Base-by-base conservation (phyloP, 2,888 invertebrate species). In the Gisinianus flammeolus region DNA sequence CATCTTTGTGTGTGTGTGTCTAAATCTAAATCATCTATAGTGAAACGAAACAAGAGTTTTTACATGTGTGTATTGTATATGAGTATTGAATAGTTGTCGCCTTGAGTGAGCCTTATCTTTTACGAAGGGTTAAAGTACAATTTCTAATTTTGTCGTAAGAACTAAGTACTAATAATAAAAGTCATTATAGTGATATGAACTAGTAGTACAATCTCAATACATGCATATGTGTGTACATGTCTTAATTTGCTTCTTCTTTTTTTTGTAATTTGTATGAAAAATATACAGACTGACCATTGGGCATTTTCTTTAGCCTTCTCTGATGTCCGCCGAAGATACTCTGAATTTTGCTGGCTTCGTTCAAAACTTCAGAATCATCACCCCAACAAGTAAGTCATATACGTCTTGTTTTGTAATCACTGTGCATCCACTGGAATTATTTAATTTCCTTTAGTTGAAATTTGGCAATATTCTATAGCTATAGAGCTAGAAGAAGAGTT, bases 251-350 rank as follows among this genome's bases (percentile, higher is more conserved):
- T 44, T 6, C 6, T 44, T 44, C 44, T 44, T 44, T 44, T 44
- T 6, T 44, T 44, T 19, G n/a, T n/a, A n/a, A n/a, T n/a, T n/a
- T n/a, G n/a, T n/a, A n/a, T n/a, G n/a, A n/a, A n/a, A n/a, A n/a
- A n/a, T n/a, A n/a, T n/a, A n/a, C 64, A 84, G 84, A 83, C 82
- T 4, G 82, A 83, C 58, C 81, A 82, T 74, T 82, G 80, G 76
- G 81, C 82, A 24, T 84, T 84, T 64, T 73, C 73, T 1, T 71
- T 76, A 3, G 77, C 76, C 30, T 78, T 30, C 26, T 81, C 82
- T 6, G 81, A 81, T 19, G 83, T 83, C 1, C 78, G 83, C 54
- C 75, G 84, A 72, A 76, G 84, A 35, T 84, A 81, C 70, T 82
- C 82, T 19, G 83, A 84, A 62, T 83, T 84, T 75, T 76, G 77